Evolutionary conservation across 2,888 invertebrate genomes (phyloP).

Genomic region (Mesoligia furuncula): DNA sequence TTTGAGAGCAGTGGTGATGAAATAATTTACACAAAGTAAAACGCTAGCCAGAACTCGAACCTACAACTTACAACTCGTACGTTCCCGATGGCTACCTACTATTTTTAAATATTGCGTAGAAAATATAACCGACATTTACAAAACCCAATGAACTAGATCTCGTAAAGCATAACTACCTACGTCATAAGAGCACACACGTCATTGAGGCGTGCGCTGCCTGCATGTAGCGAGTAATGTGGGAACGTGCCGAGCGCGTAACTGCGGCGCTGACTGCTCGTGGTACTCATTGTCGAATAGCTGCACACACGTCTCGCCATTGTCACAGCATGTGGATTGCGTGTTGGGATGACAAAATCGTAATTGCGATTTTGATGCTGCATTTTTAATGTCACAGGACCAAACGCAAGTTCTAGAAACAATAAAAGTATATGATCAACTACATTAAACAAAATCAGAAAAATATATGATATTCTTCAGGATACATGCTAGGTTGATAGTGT

Average conservation of each 20-base stretch:
- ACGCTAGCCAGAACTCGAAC: too few relatives aligned
- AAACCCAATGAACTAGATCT: conserved; percentile 1
- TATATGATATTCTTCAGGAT: too few relatives aligned
- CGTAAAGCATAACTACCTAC: conserved; percentile 7
- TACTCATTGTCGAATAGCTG: conserved; percentile 37
- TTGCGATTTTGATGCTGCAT: background rate
- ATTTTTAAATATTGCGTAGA: background rate
- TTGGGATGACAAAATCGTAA: background rate
- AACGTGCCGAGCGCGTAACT: conserved; percentile 22
- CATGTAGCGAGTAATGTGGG: conserved; percentile 35
- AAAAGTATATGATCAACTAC: too few relatives aligned
- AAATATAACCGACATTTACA: background rate
- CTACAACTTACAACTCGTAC: background rate
- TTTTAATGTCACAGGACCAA: too few relatives aligned
- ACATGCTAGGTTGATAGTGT: too few relatives aligned
- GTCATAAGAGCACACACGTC: conserved; percentile 28
- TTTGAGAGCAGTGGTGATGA: too few relatives aligned
- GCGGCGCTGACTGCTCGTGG: conserved; percentile 8
- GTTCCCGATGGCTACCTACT: background rate
- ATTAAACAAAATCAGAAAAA: too few relatives aligned
- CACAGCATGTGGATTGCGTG: conserved; percentile 30
- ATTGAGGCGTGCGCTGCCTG: conserved; percentile 32
- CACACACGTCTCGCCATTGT: conserved; percentile 37
- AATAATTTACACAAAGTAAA: too few relatives aligned
- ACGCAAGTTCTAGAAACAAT: too few relatives aligned